Conservation (phyloP, 2,888 invertebrate species). For the Rhyacophila evoluta region DNA sequence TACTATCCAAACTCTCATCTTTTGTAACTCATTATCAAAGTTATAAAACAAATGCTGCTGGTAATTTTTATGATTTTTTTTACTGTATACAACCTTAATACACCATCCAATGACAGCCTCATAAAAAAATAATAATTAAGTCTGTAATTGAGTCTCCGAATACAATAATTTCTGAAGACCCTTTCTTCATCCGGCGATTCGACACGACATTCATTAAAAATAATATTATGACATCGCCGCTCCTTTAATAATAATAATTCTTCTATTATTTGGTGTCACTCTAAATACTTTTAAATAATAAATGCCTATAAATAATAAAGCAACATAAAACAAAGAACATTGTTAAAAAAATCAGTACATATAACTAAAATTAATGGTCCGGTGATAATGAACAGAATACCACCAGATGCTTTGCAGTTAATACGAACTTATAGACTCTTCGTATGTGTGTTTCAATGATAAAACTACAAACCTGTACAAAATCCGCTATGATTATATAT, state of each 20-base stretch:
- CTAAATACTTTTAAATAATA: slow-evolving; percentile 17
- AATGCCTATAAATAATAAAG: slow-evolving; percentile 24
- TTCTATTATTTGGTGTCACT: slow-evolving; percentile 22
- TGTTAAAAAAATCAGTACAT: slow-evolving; percentile 21
- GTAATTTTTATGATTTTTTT: not conserved
- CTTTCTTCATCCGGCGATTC: not conserved
- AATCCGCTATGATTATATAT: too few relatives aligned
- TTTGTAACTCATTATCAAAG: too few relatives aligned
- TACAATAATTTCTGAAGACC: not conserved
- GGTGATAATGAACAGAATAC: not conserved
- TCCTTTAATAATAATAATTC: not conserved
- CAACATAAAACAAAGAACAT: slow-evolving; percentile 12
- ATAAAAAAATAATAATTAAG: slow-evolving; percentile 5
- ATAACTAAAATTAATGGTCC: not conserved
- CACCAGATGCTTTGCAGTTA: not conserved
- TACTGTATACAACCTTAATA: not conserved
- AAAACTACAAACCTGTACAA: not conserved
- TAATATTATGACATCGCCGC: not conserved
- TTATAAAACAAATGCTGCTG: not conserved
- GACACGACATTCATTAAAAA: slow-evolving; percentile 4
- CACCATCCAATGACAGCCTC: not conserved
- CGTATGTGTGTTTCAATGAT: not conserved
- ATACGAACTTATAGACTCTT: not conserved
- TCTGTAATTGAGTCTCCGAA: not conserved
- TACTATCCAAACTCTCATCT: too few relatives aligned